Evolutionary conservation across 2,797 vertebrate species (phyloP).

Genomic region (Eidolon dupreanum): DNA sequence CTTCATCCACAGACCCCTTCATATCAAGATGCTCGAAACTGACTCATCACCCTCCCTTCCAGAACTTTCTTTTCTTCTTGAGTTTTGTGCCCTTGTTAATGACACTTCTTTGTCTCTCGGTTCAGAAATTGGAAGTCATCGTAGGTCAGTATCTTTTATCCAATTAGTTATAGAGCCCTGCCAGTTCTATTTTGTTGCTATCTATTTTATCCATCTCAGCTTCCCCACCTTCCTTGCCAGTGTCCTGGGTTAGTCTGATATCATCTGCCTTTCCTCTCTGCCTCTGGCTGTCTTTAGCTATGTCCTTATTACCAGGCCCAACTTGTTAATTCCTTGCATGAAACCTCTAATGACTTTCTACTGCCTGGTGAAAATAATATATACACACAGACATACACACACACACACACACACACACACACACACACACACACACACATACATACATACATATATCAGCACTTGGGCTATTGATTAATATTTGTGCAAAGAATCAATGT

Average conservation of each 20-base stretch:
- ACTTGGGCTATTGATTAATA: neutral
- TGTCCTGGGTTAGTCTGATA: neutral
- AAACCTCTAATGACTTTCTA: neutral
- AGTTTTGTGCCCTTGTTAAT: neutral
- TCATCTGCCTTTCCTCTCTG: neutral
- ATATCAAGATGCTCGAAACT: neutral
- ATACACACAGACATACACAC: no score
- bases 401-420: no score
- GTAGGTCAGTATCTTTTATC: neutral
- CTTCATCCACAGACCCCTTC: neutral
- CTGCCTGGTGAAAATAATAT: neutral
- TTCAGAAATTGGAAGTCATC: neutral
- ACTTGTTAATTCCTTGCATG: neutral
- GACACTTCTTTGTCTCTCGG: neutral
- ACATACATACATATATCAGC: neutral
- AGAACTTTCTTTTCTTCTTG: constrained; percentile 16
- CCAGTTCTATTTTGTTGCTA: neutral
- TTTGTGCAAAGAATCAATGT: neutral
- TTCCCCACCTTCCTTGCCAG: no score
- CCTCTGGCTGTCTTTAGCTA: neutral
- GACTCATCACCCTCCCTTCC: neutral
- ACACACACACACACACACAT: no score
- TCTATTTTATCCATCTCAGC: neutral
- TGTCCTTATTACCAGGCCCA: neutral
- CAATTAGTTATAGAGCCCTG: neutral